These are phyloP conservation scores for Coenonympha glycerion DNA, from an alignment of 2,888 invertebrate species.

Conservation along the genomic window DNA sequence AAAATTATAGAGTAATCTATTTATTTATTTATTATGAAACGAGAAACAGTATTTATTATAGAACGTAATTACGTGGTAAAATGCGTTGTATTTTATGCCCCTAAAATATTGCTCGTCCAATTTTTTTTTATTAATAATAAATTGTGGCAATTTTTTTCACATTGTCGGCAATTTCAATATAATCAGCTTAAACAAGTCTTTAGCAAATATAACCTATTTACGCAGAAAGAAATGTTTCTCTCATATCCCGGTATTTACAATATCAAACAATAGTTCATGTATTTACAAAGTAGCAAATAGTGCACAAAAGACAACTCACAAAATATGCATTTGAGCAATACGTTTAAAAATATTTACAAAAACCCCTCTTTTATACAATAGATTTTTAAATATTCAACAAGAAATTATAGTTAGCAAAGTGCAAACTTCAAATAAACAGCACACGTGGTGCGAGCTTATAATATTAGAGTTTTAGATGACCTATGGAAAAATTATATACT, in stretches of 20 bases:
- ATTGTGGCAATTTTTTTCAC: neutral
- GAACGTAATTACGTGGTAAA: too few relatives aligned
- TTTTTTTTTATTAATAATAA: too few relatives aligned
- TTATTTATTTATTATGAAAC: too few relatives aligned
- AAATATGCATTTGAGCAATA: slow-evolving; percentile 76
- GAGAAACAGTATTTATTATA: too few relatives aligned
- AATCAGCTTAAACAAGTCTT: slow-evolving; percentile 30
- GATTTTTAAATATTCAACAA: slow-evolving; percentile 36
- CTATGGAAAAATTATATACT: neutral
- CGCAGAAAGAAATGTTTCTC: slow-evolving; percentile 49
- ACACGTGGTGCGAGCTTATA: slow-evolving; percentile 9
- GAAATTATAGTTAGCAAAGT: slow-evolving; percentile 32
- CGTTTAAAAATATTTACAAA: slow-evolving; percentile 69
- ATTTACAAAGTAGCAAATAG: slow-evolving; percentile 73
- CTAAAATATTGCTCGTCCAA: too few relatives aligned
- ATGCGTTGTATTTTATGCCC: too few relatives aligned
- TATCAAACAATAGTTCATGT: slow-evolving; percentile 45
- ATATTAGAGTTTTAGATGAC: neutral
- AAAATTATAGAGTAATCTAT: too few relatives aligned
- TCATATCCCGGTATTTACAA: slow-evolving; percentile 54
- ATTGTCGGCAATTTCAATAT: slow-evolving; percentile 1
- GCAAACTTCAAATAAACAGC: slow-evolving; percentile 24
- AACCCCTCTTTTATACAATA: slow-evolving; percentile 51
- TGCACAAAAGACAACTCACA: slow-evolving; percentile 75
- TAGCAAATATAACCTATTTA: slow-evolving; percentile 31